Conservation (phyloP, 1,140 invertebrate species). For the Nautilus pompilius region DNA sequence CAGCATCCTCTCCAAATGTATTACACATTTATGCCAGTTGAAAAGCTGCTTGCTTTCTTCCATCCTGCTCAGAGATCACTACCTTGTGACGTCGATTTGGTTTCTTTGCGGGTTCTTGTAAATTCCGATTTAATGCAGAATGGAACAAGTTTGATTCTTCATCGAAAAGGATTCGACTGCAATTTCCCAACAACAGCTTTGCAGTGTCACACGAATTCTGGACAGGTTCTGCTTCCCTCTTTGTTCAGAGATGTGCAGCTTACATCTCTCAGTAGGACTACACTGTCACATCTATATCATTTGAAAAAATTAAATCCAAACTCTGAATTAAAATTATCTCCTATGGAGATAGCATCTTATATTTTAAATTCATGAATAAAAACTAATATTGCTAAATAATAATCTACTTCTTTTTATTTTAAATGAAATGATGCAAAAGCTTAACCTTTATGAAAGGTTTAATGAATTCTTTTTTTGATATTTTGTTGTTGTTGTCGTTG, state of each 20-base stretch:
- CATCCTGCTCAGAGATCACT: constrained; percentile 19
- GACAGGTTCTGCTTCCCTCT: constrained; percentile 12
- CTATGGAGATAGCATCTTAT: constrained; percentile 31
- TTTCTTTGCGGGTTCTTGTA: constrained; percentile 34
- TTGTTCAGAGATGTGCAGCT: constrained; percentile 30
- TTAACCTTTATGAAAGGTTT: too few species aligned
- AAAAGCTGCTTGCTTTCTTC: constrained; percentile 24
- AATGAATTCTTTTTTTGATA: too few species aligned
- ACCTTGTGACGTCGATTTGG: constrained; percentile 37
- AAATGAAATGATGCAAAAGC: too few species aligned
- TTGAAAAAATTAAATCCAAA: constrained; percentile 14
- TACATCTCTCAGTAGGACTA: constrained; percentile 29
- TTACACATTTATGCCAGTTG: constrained; percentile 30
- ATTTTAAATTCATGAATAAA: background rate
- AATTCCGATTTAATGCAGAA: constrained; percentile 34
- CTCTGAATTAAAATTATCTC: constrained; percentile 17
- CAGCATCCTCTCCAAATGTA: constrained; percentile 31
- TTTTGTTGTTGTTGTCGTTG: too few species aligned
- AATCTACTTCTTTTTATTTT: too few species aligned
- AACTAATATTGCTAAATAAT: too few species aligned
- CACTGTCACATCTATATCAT: constrained; percentile 36
- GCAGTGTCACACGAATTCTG: constrained; percentile 15
- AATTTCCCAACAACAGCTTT: constrained; percentile 19
- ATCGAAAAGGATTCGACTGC: constrained; percentile 38
- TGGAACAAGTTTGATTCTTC: constrained; percentile 38